Evolutionary conservation across 2,888 invertebrate species (phyloP), one percentile per base, ranked within the genome.

Genomic region (Oscheius sp.): DNA sequence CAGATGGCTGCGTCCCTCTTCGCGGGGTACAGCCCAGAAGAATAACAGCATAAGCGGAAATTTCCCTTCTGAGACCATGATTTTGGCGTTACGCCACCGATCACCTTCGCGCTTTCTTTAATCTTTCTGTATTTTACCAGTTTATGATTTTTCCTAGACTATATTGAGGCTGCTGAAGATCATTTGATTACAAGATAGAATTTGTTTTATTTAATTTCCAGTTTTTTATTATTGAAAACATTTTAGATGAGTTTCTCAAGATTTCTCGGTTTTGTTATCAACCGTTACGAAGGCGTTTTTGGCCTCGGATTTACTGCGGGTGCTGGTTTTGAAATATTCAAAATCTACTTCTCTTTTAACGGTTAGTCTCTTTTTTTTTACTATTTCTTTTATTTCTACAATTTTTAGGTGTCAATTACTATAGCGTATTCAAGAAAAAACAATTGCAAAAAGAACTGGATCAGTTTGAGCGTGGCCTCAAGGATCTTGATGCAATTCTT

Each of bases 291-390:
- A 23, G 69, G 70, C 29, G 25, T 78, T 23, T 86, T 85, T 59
- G 58, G 73, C 13, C 45, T 82, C 59, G 87, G 87, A 58, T 68
- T 79, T 35, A 71, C 80, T 35, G 77, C 73, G 53, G 87, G 87
- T 29, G 84, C 83, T 46, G 81, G 82, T 45, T 86, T 87, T 71
- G 87, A 87, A 63, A 75, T 87, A 49, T 84, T 87, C 78, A 87
- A 86, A 74, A 80, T 83, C 74, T 76, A 83, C 43, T 83, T 83
- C 75, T 77, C 80, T 41, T 81, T 83, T 70, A 81, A 81, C 72
- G 81, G 81, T 81, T 13, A 43, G 73, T 59, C 53, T 13, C 12
- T 35, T 45, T 21, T n/a, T n/a, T n/a, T 49, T 6, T 13, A 6
- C 35, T 59, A 35, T 59, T 59, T 35, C 13, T n/a, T n/a, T n/a